phyloP scores from a whole-genome alignment of 92 coral and sea anemone species.

The Paragorgia papillata region DNA sequence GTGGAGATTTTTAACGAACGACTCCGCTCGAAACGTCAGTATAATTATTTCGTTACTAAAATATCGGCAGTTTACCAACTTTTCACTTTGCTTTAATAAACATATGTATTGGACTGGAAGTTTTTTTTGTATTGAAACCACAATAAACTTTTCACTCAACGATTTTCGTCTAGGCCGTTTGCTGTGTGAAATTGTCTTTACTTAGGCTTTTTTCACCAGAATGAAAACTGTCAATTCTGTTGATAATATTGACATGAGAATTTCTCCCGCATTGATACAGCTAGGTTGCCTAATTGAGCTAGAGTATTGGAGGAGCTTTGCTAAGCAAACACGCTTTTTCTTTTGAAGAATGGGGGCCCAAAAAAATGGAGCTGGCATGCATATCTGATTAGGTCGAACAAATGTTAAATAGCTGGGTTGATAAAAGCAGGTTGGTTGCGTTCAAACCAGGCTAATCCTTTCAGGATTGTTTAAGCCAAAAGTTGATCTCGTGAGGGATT shows the following conservation, averaged over 20 bases:
- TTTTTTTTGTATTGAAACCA: neutral
- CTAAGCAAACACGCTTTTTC: slow-evolving; percentile 40
- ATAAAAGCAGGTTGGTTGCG: neutral
- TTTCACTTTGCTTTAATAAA: too few relatives aligned
- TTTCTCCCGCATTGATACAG: slow-evolving; percentile 20
- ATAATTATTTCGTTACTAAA: too few relatives aligned
- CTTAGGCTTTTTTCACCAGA: slow-evolving; percentile 20
- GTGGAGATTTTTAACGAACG: too few relatives aligned
- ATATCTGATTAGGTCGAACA: slow-evolving; percentile 23
- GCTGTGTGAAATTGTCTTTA: slow-evolving; percentile 8
- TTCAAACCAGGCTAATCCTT: slow-evolving; percentile 15
- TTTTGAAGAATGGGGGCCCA: slow-evolving; percentile 9
- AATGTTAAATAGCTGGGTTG: slow-evolving; percentile 24
- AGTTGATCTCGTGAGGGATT: slow-evolving; percentile 1
- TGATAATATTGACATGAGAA: slow-evolving; percentile 27
- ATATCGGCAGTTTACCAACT: too few relatives aligned
- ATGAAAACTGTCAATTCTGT: slow-evolving; percentile 17
- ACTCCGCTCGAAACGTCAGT: too few relatives aligned
- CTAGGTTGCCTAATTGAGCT: slow-evolving; percentile 26
- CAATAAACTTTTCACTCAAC: neutral
- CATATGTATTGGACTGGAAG: neutral
- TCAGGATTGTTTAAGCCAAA: neutral
- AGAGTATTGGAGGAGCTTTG: slow-evolving; percentile 7
- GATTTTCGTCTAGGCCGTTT: slow-evolving; percentile 5
- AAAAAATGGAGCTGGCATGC: slow-evolving; percentile 6